These are phyloP conservation scores for Pelobates cultripes DNA, from an alignment of 2,797 vertebrate species.

Conservation along the genomic window DNA sequence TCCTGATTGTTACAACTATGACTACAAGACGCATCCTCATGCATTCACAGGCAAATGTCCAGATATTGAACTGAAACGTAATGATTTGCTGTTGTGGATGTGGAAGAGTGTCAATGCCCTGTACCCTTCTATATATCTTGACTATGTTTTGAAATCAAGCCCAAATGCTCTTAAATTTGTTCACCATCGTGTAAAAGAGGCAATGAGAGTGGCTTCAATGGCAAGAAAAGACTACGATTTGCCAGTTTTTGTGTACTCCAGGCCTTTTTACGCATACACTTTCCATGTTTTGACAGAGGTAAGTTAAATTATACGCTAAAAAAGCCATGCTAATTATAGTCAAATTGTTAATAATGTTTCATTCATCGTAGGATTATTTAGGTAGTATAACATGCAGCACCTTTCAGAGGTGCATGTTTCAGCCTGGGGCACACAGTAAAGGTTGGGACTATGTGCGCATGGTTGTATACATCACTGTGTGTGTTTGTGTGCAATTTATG, in stretches of 20 bases:
- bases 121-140: constrained; percentile 87
- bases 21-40: constrained; percentile 81
- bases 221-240: constrained; percentile 76
- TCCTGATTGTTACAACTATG: constrained; percentile 91
- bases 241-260: constrained; percentile 88
- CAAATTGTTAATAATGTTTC: no score
- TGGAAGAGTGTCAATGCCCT: constrained; percentile 87
- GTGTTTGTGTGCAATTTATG: no score
- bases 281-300: constrained; percentile 86
- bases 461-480: no score
- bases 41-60: constrained; percentile 86
- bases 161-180: constrained; percentile 86
- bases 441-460: no score
- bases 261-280: constrained; percentile 88
- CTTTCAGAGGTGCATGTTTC: no score
- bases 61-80: constrained; percentile 80
- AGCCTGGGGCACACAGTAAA: no score
- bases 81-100: constrained; percentile 87
- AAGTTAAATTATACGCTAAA: constrained; percentile 53
- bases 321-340: no score
- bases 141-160: constrained; percentile 83
- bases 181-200: constrained; percentile 86
- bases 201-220: constrained; percentile 84
- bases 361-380: no score
- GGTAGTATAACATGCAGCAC: no score